Conservation (phyloP, 2,797 vertebrate species). For the Carduelis carduelis region DNA sequence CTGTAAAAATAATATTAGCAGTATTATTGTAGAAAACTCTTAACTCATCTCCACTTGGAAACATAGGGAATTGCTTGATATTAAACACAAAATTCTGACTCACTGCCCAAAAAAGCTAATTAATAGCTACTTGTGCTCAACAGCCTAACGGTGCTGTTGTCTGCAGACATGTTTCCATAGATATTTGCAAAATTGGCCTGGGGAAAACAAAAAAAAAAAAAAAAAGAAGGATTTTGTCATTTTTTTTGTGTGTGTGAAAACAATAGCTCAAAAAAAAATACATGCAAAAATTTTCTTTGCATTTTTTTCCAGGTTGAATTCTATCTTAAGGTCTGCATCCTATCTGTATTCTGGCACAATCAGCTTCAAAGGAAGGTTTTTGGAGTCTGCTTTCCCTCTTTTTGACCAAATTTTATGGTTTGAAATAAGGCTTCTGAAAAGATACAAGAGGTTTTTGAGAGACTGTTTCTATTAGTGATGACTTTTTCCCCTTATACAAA, state of each 20-base stretch:
- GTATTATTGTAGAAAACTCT: not conserved
- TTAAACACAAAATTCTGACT: not conserved
- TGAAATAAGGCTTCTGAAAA: not conserved
- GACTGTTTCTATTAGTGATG: not conserved
- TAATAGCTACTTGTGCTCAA: not conserved
- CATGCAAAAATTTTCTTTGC: not conserved
- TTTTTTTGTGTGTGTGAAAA: not conserved
- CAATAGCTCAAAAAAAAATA: not conserved
- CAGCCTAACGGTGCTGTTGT: not conserved
- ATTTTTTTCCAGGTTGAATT: not conserved
- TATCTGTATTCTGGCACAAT: not conserved
- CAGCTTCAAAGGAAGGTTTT: not conserved
- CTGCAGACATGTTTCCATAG: not conserved
- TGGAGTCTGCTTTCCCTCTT: not conserved
- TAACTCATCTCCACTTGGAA: not conserved
- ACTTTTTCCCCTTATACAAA: not conserved
- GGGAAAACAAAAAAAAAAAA: not conserved
- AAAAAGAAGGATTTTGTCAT: accelerated
- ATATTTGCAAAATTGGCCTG: not conserved
- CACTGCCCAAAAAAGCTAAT: accelerated
- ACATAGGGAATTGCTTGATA: not conserved
- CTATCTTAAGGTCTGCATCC: not conserved
- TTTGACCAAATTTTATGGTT: not conserved
- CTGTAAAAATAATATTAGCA: not conserved
- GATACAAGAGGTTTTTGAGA: not conserved